Conservation (phyloP, 2,113 vertebrate species). For the Gulo gulo region DNA sequence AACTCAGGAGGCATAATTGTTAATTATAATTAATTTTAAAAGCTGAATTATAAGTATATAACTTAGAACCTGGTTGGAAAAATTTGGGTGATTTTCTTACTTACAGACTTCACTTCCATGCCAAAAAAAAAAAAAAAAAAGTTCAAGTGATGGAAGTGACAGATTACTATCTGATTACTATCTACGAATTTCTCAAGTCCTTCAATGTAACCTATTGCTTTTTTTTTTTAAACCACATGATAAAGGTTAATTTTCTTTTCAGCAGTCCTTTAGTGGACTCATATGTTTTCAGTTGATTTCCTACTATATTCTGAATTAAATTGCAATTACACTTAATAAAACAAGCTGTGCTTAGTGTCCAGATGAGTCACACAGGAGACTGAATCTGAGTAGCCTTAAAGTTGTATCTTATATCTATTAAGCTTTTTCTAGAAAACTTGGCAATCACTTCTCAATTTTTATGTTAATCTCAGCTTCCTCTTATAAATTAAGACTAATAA, state of each 20-base stretch:
- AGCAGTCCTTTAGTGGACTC: neutral
- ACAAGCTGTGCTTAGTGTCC: neutral
- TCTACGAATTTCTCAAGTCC: neutral
- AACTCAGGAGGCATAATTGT: neutral
- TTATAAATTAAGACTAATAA: neutral
- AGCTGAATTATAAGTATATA: neutral
- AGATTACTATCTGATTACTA: neutral
- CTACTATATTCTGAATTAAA: slow-evolving; percentile 2
- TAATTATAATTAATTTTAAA: neutral
- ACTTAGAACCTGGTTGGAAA: slow-evolving; percentile 8
- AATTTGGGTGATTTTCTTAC: neutral
- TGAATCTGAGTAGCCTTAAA: neutral
- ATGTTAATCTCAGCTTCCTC: neutral
- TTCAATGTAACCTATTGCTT: neutral
- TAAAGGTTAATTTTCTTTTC: slow-evolving; percentile 9
- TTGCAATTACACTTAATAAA: neutral
- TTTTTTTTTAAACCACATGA: neutral
- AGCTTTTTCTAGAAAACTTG: neutral
- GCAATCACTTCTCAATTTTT: neutral
- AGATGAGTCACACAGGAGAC: neutral
- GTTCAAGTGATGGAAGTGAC: neutral
- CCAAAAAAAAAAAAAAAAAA: neutral
- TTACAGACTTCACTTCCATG: neutral
- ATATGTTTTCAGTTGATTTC: neutral
- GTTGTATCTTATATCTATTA: neutral